phyloP scores from a whole-genome alignment of 2,888 invertebrate species.

The Falcaria lacertinaria region DNA sequence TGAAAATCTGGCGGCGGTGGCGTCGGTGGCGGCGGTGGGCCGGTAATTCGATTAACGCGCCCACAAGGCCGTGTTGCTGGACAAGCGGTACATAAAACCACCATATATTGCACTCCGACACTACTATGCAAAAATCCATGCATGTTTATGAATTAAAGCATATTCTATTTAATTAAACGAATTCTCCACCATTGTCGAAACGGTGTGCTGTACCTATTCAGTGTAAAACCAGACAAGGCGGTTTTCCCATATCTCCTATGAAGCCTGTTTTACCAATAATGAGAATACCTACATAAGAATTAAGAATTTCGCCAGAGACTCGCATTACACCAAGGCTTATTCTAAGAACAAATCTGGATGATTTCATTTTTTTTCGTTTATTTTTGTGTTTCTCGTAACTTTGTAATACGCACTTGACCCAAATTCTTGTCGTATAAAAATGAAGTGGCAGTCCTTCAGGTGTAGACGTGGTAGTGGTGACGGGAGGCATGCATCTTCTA shows the following conservation, averaged over 20 bases:
- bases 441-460: constrained; percentile 8
- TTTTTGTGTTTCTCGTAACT: constrained; percentile 1
- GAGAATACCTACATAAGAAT: too few relatives aligned
- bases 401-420: constrained; percentile 31
- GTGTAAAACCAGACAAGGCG: too few relatives aligned
- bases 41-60: constrained; percentile 70
- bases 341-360: neutral
- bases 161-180: too few relatives aligned
- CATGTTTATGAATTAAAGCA: neutral
- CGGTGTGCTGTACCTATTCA: too few relatives aligned
- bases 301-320: too few relatives aligned
- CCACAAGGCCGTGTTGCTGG: constrained; percentile 57
- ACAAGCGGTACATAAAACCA: constrained; percentile 24
- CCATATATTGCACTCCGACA: constrained; percentile 15
- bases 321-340: too few relatives aligned
- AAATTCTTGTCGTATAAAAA: constrained; percentile 28
- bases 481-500: constrained; percentile 36
- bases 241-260: too few relatives aligned
- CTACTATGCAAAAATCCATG: neutral
- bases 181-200: too few relatives aligned
- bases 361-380: too few relatives aligned
- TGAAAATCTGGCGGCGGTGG: constrained; percentile 75
- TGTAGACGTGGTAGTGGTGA: constrained; percentile 16
- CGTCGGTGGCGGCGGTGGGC: constrained; percentile 45
- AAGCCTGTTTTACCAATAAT: too few relatives aligned